Conservation (phyloP, 1,140 invertebrate genomes). For the Euura lappo region DNA sequence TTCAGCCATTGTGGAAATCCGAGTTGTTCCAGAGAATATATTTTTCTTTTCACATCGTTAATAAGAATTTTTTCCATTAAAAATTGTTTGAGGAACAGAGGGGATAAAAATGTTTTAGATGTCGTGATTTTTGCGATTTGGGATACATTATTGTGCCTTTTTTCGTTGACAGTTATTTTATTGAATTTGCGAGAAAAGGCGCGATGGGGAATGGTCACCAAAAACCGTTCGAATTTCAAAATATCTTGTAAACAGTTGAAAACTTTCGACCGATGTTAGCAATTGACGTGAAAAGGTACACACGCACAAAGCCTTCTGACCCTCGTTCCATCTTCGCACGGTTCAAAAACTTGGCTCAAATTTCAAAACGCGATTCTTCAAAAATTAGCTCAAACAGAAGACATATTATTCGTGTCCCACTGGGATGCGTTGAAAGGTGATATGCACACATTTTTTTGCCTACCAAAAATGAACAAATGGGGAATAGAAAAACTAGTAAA, state of each 20-base stretch:
- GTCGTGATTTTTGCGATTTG: too few relatives aligned
- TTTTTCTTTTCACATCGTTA: too few relatives aligned
- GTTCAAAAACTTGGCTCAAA: conserved; percentile 35
- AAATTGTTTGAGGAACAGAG: too few relatives aligned
- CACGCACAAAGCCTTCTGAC: conserved; percentile 26
- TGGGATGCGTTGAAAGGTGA: background rate
- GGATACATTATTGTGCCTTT: background rate
- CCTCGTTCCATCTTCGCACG: background rate
- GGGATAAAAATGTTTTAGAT: too few relatives aligned
- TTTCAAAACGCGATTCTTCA: conserved; percentile 54
- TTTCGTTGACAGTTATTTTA: conserved; percentile 16
- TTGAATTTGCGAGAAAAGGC: conserved; percentile 23
- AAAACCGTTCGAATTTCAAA: conserved; percentile 39
- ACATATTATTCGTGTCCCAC: background rate
- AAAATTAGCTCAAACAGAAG: conserved; percentile 51
- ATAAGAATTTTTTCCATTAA: too few relatives aligned
- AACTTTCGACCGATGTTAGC: conserved; percentile 10
- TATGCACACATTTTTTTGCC: background rate
- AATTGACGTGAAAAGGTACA: conserved; percentile 46
- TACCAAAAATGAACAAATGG: background rate
- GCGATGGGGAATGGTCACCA: background rate
- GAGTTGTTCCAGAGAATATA: too few relatives aligned
- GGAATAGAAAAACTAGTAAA: too few relatives aligned
- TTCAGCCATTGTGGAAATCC: too few relatives aligned
- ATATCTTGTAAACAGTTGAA: conserved; percentile 38